Evolutionary conservation across 2,113 vertebrate genomes (phyloP).

Genomic region (Pelecanoides urinatrix): DNA sequence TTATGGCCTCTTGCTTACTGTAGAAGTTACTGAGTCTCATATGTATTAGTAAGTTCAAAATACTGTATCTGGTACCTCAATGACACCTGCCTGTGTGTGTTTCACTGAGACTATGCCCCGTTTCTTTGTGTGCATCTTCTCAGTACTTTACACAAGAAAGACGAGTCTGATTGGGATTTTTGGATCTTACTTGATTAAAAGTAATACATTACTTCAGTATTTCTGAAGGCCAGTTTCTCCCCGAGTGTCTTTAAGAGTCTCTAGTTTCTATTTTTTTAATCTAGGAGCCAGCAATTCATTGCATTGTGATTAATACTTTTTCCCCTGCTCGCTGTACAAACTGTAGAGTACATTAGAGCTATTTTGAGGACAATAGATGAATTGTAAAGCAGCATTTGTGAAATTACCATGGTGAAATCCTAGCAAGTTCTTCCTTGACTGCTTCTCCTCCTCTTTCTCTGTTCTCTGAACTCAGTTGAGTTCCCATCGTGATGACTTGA

Average conservation of each 20-base stretch:
- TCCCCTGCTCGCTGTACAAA: not conserved
- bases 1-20: not conserved
- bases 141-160: not conserved
- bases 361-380: not conserved
- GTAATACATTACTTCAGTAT: not conserved
- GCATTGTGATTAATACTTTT: not conserved
- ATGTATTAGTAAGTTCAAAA: not conserved
- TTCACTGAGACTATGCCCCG: not conserved
- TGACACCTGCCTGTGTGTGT: accelerated
- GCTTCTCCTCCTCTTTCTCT: not conserved
- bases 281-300: not conserved
- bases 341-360: not conserved
- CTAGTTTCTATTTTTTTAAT: not conserved
- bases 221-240: not conserved
- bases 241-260: not conserved
- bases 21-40: not conserved
- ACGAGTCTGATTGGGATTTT: not conserved
- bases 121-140: not conserved
- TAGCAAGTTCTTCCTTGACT: not conserved
- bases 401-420: not conserved
- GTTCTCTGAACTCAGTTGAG: not conserved
- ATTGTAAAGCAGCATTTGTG: not conserved
- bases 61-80: accelerated
- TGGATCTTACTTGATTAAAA: not conserved
- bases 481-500: not conserved